Base-by-base conservation (phyloP, 2,888 invertebrate species). In the Periphyllus acericola region DNA sequence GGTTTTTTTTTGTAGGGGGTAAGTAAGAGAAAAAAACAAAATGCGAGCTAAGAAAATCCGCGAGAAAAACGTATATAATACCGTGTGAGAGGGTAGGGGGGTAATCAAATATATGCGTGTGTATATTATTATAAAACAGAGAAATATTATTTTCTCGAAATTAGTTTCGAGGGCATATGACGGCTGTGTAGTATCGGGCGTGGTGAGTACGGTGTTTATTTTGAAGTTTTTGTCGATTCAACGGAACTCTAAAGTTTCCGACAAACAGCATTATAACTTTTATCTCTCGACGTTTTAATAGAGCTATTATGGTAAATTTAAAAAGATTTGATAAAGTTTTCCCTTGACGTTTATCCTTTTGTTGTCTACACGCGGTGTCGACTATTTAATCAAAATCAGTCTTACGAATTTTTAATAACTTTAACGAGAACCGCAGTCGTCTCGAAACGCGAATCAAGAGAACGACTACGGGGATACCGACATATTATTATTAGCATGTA, bases 241-340 rank as follows among this genome's bases (percentile, higher is more conserved):
- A 68, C 84, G 84, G 68, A 78, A 68, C 84, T 68, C 32, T 25
- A 68, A 85, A 85, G 84, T 85, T 85, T 78, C 78, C 68, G 84
- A 68, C 84, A 78, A 85, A 76, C 84, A 78, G 84, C 84, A 68
- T 85, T 85, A 85, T 85, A 85, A 85, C 78, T 85, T 85, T 85
- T 85, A 85, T 85, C 84, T 85, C 84, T 66, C 76, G 66, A 34
- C 40, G 46, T 78, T 78, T 84, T 78, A 85, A 85, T 76, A 76
- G 84, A 85, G 76, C 84, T 85, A 85, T 85, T 84, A 85, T 85
- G 84, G 78, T 78, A 68, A 85, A 85, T 85, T 85, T 85, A 85
- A 85, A 85, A 85, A 85, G 76, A 78, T 85, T 85, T 46, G 68
- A 78, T 76, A 78, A 78, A 85, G 76, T 78, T 84, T 84, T 84